Conservation (phyloP, 2,797 vertebrate species). For the Lepus oiostolus region DNA sequence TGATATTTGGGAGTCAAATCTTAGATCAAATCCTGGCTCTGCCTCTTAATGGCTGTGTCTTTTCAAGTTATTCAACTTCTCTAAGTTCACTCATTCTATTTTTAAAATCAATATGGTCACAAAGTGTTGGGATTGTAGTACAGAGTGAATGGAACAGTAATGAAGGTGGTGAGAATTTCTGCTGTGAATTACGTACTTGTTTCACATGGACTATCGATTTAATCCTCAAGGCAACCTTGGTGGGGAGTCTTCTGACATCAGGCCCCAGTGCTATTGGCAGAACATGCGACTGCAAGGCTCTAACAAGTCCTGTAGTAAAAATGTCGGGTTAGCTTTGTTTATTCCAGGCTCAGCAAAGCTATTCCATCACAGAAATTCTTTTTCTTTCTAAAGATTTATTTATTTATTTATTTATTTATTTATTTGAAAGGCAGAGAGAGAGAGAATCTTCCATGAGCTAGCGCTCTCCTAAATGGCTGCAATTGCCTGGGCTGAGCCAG, state of each 20-base stretch:
- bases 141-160: not conserved
- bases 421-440: too few relatives aligned
- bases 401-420: too few relatives aligned
- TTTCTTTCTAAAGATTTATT: too few relatives aligned
- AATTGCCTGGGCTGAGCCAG: too few relatives aligned
- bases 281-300: not conserved
- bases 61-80: conserved; percentile 47
- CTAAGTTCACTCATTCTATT: not conserved
- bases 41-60: not conserved
- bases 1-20: not conserved
- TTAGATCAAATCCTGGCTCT: conserved; percentile 34
- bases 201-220: not conserved
- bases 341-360: conserved; percentile 5
- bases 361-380: not conserved
- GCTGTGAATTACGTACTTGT: not conserved
- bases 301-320: not conserved
- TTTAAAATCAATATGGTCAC: conserved; percentile 4
- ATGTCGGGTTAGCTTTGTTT: not conserved
- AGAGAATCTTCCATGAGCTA: too few relatives aligned
- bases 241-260: not conserved
- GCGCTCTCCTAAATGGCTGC: too few relatives aligned
- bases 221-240: not conserved
- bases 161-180: not conserved
- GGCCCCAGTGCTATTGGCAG: not conserved
- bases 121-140: not conserved